These are phyloP conservation scores for Leptatherina wallacei DNA, from an alignment of 2,797 vertebrate genomes.

Conservation along the genomic window DNA sequence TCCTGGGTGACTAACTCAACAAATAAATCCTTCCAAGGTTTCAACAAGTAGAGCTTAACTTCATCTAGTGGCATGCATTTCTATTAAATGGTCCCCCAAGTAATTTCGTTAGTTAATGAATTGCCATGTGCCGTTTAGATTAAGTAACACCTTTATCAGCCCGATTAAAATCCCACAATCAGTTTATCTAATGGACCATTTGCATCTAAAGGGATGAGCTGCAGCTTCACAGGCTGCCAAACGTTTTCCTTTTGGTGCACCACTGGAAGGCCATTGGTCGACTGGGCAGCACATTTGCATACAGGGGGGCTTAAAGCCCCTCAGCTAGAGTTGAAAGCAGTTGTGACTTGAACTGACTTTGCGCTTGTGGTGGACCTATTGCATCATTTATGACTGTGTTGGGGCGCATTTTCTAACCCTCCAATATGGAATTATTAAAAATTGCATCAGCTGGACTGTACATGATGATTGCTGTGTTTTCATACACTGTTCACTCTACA, in stretches of 20 bases:
- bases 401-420: conserved; percentile 4
- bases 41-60: conserved; percentile 26
- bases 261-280: conserved; percentile 78
- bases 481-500: conserved; percentile 50
- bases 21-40: conserved; percentile 18
- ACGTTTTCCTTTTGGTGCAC: conserved; percentile 69
- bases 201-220: conserved; percentile 53
- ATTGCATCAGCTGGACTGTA: conserved; percentile 25
- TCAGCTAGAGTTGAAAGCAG: conserved; percentile 38
- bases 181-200: conserved; percentile 67
- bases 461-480: conserved; percentile 58
- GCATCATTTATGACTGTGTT: conserved; percentile 46
- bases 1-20: neutral
- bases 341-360: conserved; percentile 34
- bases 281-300: conserved; percentile 77
- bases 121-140: conserved; percentile 49
- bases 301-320: conserved; percentile 64
- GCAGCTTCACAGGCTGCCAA: conserved; percentile 59
- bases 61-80: conserved; percentile 11
- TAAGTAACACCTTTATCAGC: conserved; percentile 40
- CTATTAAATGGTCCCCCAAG: conserved; percentile 23
- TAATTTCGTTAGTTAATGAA: conserved; percentile 56
- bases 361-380: conserved; percentile 11
- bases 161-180: conserved; percentile 48
- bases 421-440: conserved; percentile 61